These are phyloP conservation scores for Amphipyra berbera DNA, from an alignment of 2,888 invertebrate genomes.

Conservation along the genomic window DNA sequence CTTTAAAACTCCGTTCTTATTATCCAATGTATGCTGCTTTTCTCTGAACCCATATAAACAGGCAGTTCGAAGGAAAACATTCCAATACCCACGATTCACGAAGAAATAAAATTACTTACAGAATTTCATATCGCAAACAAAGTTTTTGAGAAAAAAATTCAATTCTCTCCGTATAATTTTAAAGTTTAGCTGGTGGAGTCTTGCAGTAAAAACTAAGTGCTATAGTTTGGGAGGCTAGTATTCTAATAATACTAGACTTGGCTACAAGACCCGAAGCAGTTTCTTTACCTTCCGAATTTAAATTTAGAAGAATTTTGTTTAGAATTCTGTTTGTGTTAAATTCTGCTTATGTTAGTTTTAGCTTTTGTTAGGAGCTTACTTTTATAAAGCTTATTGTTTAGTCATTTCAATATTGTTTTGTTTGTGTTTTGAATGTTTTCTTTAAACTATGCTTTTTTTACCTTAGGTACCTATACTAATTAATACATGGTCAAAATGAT, in stretches of 20 bases:
- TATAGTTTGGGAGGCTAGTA: constrained; percentile 49
- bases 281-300: constrained; percentile 40
- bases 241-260: constrained; percentile 53
- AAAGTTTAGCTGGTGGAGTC: constrained; percentile 46
- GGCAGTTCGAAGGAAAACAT: constrained; percentile 24
- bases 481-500: no score
- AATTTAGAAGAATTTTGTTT: constrained; percentile 17
- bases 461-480: no score
- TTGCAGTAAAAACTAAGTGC: constrained; percentile 64
- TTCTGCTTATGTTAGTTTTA: constrained; percentile 2
- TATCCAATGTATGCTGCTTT: background rate
- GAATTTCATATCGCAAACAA: constrained; percentile 36
- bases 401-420: no score
- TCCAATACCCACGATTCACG: constrained; percentile 28
- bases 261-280: constrained; percentile 31
- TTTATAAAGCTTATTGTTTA: no score
- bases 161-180: constrained; percentile 55
- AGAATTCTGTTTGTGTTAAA: constrained; percentile 6
- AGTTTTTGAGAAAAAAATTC: constrained; percentile 45
- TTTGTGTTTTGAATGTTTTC: background rate
- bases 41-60: constrained; percentile 20
- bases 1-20: background rate
- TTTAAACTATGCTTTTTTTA: background rate
- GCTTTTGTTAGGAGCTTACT: background rate
- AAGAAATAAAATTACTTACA: constrained; percentile 35